Conservation (phyloP, 2,113 vertebrate species). For the Zosterops lateralis region DNA sequence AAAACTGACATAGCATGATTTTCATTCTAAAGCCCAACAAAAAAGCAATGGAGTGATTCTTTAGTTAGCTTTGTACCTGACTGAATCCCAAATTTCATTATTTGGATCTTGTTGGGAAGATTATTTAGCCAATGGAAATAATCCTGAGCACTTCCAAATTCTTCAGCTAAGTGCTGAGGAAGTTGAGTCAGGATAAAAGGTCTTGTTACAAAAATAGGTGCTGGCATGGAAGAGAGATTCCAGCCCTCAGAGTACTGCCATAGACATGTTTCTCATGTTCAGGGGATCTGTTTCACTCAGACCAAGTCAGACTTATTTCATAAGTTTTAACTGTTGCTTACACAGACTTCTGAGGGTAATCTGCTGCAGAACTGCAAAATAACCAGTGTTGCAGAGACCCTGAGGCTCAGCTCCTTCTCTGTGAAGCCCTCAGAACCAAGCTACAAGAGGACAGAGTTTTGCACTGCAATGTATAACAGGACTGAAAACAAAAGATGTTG, state of each 20-base stretch:
- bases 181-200: not conserved
- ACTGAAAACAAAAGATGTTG: not conserved
- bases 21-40: not conserved
- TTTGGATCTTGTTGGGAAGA: not conserved
- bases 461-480: not conserved
- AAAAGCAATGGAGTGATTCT: not conserved
- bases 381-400: not conserved
- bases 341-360: not conserved
- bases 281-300: not conserved
- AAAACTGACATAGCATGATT: not conserved
- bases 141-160: not conserved
- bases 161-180: not conserved
- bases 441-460: not conserved
- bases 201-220: slow-evolving; percentile 13
- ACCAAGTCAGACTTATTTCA: not conserved
- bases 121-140: not conserved
- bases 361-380: not conserved
- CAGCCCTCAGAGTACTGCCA: not conserved
- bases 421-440: not conserved
- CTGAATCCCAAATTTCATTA: not conserved
- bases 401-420: not conserved
- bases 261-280: not conserved
- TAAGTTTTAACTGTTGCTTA: not conserved
- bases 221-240: slow-evolving; percentile 23
- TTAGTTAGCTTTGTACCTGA: not conserved